Percentiles rank a stretch among this genome's conserved stretches.
Evolutionary conservation across 2,888 invertebrate species (phyloP).

Genomic region (Cerastis rubricosa): DNA sequence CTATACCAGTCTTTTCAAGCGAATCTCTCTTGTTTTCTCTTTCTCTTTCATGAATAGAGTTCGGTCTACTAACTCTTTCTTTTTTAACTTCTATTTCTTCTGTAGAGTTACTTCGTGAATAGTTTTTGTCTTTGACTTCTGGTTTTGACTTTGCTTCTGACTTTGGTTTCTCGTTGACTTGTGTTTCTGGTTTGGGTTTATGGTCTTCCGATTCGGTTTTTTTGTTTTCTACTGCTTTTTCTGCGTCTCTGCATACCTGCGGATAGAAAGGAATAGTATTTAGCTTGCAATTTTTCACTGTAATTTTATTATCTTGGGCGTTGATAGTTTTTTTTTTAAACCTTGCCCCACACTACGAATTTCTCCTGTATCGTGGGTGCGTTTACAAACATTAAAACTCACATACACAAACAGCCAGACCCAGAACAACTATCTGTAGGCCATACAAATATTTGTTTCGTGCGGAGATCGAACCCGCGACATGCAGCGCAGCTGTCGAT

Average conservation of each 20-base stretch:
- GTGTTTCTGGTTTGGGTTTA: conserved; percentile 51
- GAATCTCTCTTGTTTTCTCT: conserved; percentile 63
- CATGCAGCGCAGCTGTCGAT: too few relatives aligned
- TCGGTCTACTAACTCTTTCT: conserved; percentile 62
- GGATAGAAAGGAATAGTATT: too few relatives aligned
- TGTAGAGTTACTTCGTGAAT: conserved; percentile 65
- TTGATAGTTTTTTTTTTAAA: too few relatives aligned
- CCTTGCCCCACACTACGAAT: too few relatives aligned
- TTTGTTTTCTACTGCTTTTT: conserved; percentile 85
- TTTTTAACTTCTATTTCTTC: conserved; percentile 55
- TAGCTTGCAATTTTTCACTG: too few relatives aligned
- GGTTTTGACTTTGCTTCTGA: conserved; percentile 59
- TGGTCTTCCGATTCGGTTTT: conserved; percentile 68
- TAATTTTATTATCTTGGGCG: too few relatives aligned
- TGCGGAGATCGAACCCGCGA: too few relatives aligned
- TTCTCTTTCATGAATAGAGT: conserved; percentile 66
- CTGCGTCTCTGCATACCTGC: conserved; percentile 87
- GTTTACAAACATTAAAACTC: too few relatives aligned
- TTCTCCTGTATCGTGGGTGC: too few relatives aligned
- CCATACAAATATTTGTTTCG: too few relatives aligned
- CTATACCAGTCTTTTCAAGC: conserved; percentile 59
- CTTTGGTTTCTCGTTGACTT: conserved; percentile 73
- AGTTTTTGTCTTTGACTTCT: conserved; percentile 65
- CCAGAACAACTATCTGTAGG: too few relatives aligned
- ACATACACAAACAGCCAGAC: too few relatives aligned